Evolutionary conservation across 1,140 invertebrate genomes (phyloP).

Genomic region (Dermatophagoides farinae): DNA sequence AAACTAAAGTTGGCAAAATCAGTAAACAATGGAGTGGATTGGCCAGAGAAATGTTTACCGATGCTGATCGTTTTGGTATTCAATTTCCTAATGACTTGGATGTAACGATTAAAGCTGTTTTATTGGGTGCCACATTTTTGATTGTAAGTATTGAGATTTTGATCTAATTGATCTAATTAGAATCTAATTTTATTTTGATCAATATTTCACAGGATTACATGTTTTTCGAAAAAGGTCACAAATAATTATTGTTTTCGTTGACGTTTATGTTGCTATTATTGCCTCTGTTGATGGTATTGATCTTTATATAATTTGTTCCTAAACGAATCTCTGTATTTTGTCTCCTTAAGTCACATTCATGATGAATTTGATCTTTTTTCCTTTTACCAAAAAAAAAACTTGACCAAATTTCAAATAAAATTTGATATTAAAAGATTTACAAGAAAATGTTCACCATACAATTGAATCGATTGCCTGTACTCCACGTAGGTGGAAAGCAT

Average conservation of each 20-base stretch:
- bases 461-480: too few species aligned
- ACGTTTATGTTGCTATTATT: slow-evolving; percentile 24
- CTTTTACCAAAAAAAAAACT: too few species aligned
- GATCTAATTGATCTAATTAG: too few species aligned
- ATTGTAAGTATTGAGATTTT: slow-evolving; percentile 22
- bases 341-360: too few species aligned
- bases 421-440: too few species aligned
- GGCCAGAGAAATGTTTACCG: slow-evolving; percentile 44
- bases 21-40: slow-evolving; percentile 52
- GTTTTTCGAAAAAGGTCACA: slow-evolving; percentile 41
- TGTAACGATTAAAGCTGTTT: slow-evolving; percentile 53
- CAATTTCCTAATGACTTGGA: slow-evolving; percentile 56
- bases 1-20: slow-evolving; percentile 41
- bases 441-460: too few species aligned
- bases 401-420: too few species aligned
- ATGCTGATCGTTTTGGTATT: slow-evolving; percentile 53
- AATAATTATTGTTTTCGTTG: slow-evolving; percentile 25
- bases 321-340: too few species aligned
- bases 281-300: too few species aligned
- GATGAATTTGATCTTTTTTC: too few species aligned
- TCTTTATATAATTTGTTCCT: too few species aligned
- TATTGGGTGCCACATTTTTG: slow-evolving; percentile 41
- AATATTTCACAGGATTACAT: slow-evolving; percentile 42
- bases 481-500: too few species aligned
- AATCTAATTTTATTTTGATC: slow-evolving; percentile 14